Evolutionary conservation across 1,140 invertebrate genomes (phyloP).

Genomic region (Bilobella aurantiaca): DNA sequence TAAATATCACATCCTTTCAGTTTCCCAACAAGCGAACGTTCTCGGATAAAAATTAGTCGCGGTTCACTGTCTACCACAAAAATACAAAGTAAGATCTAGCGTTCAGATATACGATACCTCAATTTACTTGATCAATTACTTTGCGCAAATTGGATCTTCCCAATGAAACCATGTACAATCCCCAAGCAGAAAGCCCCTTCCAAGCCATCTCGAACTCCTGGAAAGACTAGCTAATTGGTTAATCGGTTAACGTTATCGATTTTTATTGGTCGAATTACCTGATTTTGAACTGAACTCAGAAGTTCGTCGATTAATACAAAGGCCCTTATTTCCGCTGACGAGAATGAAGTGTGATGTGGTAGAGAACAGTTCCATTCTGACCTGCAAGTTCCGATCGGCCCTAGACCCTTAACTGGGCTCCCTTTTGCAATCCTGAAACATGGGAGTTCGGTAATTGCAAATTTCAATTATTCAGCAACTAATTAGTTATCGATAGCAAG

Average conservation of each 20-base stretch:
- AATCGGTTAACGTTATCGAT: not conserved
- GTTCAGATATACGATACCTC: not conserved
- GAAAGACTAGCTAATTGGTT: not conserved
- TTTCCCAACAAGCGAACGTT: slow-evolving; percentile 60
- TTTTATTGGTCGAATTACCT: no score
- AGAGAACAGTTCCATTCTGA: no score
- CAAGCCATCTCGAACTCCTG: not conserved
- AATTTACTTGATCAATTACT: slow-evolving; percentile 12
- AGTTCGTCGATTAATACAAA: slow-evolving; percentile 71
- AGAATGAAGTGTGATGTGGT: no score
- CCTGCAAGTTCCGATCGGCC: no score
- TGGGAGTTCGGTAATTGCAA: no score
- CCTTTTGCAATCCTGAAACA: no score
- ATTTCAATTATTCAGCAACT: no score
- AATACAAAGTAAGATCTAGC: slow-evolving; percentile 1
- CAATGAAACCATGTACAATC: slow-evolving; percentile 74
- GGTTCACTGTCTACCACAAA: slow-evolving; percentile 56
- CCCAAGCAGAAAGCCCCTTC: slow-evolving; percentile 58
- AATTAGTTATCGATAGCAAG: no score
- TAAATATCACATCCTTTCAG: slow-evolving; percentile 67
- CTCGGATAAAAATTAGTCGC: slow-evolving; percentile 68
- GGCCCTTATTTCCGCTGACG: no score
- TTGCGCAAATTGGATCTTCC: slow-evolving; percentile 57
- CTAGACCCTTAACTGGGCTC: no score
- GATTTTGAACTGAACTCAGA: slow-evolving; percentile 69